These are phyloP conservation scores for Rhizomys pruinosus DNA, from an alignment of 2,113 vertebrate genomes.

Conservation along the genomic window DNA sequence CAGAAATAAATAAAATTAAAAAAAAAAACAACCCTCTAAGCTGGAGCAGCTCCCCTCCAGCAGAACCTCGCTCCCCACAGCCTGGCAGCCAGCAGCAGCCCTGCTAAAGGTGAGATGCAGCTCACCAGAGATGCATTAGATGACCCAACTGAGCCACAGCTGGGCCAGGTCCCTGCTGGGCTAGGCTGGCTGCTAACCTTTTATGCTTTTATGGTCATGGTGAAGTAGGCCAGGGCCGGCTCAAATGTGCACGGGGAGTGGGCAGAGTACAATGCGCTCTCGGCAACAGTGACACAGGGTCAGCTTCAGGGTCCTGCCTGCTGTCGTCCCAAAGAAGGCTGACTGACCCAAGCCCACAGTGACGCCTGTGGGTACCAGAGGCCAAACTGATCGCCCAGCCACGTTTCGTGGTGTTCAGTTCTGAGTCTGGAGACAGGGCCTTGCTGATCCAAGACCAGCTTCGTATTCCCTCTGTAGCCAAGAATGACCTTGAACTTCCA, in stretches of 20 bases:
- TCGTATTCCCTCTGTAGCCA: neutral
- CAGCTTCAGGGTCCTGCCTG: neutral
- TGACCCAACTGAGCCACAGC: too few species aligned
- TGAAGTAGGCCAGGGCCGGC: fast-evolving
- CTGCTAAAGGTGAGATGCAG: too few species aligned
- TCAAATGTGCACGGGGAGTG: fast-evolving
- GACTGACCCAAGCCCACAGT: neutral
- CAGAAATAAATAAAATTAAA: too few species aligned
- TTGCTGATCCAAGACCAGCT: too few species aligned
- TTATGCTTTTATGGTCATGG: neutral
- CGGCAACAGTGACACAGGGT: neutral
- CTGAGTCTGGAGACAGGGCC: too few species aligned
- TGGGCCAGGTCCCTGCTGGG: fast-evolving
- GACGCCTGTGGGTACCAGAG: neutral
- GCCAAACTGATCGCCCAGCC: too few species aligned
- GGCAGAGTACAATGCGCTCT: neutral
- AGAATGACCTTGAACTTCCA: too few species aligned
- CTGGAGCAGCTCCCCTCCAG: too few species aligned
- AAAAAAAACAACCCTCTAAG: too few species aligned
- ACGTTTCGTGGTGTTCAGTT: too few species aligned
- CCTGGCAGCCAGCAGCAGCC: neutral
- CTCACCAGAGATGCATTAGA: neutral
- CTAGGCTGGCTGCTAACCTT: fast-evolving
- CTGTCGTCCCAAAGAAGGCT: too few species aligned
- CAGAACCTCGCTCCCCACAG: neutral